These are phyloP conservation scores for Phymastichus coffea DNA, from an alignment of 1,140 invertebrate species.

Conservation along the genomic window DNA sequence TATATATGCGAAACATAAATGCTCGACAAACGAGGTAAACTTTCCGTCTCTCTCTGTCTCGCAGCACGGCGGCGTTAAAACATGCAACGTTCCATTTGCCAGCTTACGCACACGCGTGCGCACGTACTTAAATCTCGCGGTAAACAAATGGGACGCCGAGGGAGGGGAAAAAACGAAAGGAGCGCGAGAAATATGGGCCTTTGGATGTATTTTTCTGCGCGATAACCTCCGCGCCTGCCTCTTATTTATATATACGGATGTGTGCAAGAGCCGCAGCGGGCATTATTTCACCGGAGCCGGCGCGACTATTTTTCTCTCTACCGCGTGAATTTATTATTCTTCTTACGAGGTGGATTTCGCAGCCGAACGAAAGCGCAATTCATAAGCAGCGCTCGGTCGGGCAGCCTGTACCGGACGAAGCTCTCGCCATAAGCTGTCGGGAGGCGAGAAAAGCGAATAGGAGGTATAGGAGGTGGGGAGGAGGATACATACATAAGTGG, in stretches of 20 bases:
- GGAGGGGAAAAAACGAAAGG: background rate
- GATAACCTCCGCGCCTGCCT: conserved; percentile 20
- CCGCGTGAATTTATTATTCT: too few relatives aligned
- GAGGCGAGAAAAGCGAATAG: conserved; percentile 8
- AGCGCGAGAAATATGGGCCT: conserved; percentile 34
- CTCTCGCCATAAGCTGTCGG: background rate
- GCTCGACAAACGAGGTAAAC: conserved; percentile 4
- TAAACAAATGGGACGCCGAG: too few relatives aligned
- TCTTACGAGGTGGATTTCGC: too few relatives aligned
- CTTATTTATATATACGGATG: too few relatives aligned
- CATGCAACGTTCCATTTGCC: background rate
- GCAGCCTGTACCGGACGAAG: too few relatives aligned
- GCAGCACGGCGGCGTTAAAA: background rate
- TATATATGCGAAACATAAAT: conserved; percentile 19
- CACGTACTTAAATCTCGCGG: background rate
- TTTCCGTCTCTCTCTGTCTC: too few relatives aligned
- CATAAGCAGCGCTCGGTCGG: too few relatives aligned
- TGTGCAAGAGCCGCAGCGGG: too few relatives aligned
- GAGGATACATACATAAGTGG: too few relatives aligned
- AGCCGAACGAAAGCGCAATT: too few relatives aligned
- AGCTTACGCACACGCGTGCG: background rate
- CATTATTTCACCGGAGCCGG: too few relatives aligned
- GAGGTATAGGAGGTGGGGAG: background rate
- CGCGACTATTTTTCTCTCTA: too few relatives aligned
- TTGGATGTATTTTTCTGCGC: background rate